phyloP scores from a whole-genome alignment of 1,140 invertebrate species.

The Drosophila sturtevanti region DNA sequence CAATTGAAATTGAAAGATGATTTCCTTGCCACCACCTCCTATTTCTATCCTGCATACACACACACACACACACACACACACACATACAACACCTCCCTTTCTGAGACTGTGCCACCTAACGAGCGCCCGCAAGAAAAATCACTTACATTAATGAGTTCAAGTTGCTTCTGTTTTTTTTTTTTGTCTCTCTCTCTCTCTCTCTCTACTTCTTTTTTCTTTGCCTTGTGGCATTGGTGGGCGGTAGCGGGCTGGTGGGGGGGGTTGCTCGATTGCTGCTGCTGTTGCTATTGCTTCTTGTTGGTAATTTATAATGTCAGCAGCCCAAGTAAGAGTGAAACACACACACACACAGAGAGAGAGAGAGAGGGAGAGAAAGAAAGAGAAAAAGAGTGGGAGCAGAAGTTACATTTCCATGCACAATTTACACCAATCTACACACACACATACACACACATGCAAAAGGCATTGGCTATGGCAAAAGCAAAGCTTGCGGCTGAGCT shows the following conservation, averaged over 20 bases:
- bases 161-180: constrained; percentile 35
- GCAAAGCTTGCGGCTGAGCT: constrained; percentile 68
- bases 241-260: neutral
- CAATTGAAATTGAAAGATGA: constrained; percentile 81
- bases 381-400: constrained; percentile 52
- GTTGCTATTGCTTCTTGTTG: constrained; percentile 44
- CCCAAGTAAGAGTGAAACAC: constrained; percentile 24
- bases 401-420: constrained; percentile 81
- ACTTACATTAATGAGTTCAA: constrained; percentile 81
- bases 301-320: constrained; percentile 81
- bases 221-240: constrained; percentile 50
- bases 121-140: constrained; percentile 76
- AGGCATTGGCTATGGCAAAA: constrained; percentile 24
- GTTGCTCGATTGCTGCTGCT: neutral
- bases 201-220: constrained; percentile 32
- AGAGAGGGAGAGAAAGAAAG: constrained; percentile 16
- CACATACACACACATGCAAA: constrained; percentile 21
- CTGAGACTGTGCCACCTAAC: constrained; percentile 14
- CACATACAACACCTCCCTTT: neutral
- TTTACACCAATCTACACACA: constrained; percentile 75
- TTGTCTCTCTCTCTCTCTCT: neutral
- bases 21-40: constrained; percentile 44
- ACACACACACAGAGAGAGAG: constrained; percentile 11
- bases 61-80: too few species aligned
- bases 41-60: neutral